Conservation (phyloP, 2,888 invertebrate species). For the Torymus tubicola region DNA sequence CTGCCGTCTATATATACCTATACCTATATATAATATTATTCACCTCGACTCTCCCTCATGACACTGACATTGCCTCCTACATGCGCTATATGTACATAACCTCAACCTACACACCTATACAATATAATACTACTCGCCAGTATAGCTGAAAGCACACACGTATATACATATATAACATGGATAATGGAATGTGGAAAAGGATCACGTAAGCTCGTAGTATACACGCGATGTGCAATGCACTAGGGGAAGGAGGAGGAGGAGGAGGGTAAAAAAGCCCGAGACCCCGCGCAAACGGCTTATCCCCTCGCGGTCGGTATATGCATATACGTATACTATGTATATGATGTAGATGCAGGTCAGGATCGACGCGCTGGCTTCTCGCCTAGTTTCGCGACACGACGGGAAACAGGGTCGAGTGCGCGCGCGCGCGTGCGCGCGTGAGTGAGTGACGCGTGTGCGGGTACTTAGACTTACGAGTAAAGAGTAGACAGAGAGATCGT, state of each 20-base stretch:
- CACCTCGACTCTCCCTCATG: slow-evolving; percentile 38
- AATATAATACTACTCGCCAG: neutral
- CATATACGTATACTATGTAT: too few relatives aligned
- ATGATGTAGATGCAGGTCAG: slow-evolving; percentile 40
- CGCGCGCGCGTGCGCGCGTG: slow-evolving; percentile 1
- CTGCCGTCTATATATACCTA: too few relatives aligned
- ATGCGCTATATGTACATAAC: too few relatives aligned
- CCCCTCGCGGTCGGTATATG: neutral
- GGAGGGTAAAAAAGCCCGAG: too few relatives aligned
- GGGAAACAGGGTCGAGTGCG: slow-evolving; percentile 29
- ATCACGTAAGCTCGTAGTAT: slow-evolving; percentile 12
- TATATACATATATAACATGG: neutral
- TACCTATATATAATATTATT: neutral
- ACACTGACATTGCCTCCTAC: slow-evolving; percentile 42
- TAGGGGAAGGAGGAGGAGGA: too few relatives aligned
- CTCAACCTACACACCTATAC: neutral
- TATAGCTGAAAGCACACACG: neutral
- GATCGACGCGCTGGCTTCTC: slow-evolving; percentile 37
- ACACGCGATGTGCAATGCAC: neutral
- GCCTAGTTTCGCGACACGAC: slow-evolving; percentile 29
- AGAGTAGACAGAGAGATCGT: too few relatives aligned
- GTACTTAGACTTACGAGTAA: too few relatives aligned
- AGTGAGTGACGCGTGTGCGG: slow-evolving; percentile 15
- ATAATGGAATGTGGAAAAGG: neutral
- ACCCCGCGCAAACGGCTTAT: slow-evolving; percentile 7